These are phyloP conservation scores for Apodemia hepburni DNA, from an alignment of 2,888 invertebrate genomes.

Conservation along the genomic window DNA sequence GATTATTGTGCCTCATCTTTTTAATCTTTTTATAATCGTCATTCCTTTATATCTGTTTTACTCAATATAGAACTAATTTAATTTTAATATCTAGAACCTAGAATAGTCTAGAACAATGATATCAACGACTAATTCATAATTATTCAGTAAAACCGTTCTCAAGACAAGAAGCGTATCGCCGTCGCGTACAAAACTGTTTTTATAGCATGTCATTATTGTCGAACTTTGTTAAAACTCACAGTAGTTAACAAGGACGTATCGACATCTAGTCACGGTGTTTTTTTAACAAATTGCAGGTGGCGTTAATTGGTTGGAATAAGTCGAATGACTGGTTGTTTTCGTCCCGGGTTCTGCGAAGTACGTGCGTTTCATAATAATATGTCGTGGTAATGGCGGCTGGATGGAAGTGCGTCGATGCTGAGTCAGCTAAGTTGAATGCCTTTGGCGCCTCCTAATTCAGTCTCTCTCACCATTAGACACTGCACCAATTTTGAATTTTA, in stretches of 20 bases:
- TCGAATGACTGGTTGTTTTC: constrained; percentile 66
- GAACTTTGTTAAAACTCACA: constrained; percentile 34
- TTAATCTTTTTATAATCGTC: too few species aligned
- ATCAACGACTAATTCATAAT: background rate
- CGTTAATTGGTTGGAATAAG: constrained; percentile 66
- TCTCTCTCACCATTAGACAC: constrained; percentile 20
- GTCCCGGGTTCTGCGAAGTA: constrained; percentile 58
- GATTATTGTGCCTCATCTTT: too few species aligned
- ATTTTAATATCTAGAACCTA: too few species aligned
- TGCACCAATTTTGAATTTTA: constrained; percentile 4
- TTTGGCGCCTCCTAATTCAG: constrained; percentile 54
- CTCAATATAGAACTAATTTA: too few species aligned
- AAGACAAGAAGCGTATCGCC: constrained; percentile 7
- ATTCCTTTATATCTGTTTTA: too few species aligned
- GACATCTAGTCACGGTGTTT: constrained; percentile 57
- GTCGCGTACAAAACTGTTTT: constrained; percentile 28
- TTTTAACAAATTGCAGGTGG: constrained; percentile 66
- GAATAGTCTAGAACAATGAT: too few species aligned
- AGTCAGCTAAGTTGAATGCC: constrained; percentile 68
- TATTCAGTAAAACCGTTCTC: constrained; percentile 15
- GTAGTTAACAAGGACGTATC: constrained; percentile 63
- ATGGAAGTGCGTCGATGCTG: constrained; percentile 59
- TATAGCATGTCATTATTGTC: constrained; percentile 31
- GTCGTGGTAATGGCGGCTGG: constrained; percentile 55
- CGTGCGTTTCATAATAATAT: constrained; percentile 63